phyloP scores from a whole-genome alignment of 2,888 invertebrate genomes.

The Epistrophella euchroma region DNA sequence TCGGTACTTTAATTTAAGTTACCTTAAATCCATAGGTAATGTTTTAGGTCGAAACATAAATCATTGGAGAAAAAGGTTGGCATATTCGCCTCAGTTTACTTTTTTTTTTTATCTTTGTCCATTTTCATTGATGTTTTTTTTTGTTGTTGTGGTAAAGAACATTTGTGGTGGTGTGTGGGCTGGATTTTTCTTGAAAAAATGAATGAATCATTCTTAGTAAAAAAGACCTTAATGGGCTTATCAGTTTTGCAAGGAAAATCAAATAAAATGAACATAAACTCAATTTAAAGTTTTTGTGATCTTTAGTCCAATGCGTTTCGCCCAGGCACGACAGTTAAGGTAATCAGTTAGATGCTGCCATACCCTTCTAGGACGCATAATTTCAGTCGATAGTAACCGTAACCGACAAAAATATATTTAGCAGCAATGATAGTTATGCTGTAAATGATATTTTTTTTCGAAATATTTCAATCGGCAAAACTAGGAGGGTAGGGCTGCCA shows the following conservation, averaged over 20 bases:
- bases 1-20: constrained; percentile 39
- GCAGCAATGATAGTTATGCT: too few relatives aligned
- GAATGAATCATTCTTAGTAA: constrained; percentile 16
- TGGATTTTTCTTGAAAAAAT: not conserved
- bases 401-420: too few relatives aligned
- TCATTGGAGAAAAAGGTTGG: constrained; percentile 29
- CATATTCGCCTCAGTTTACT: not conserved
- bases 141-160: not conserved
- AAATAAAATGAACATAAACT: not conserved
- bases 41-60: not conserved
- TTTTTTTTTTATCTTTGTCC: not conserved
- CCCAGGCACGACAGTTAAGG: too few relatives aligned
- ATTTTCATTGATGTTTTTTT: constrained; percentile 30
- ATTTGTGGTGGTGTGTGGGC: constrained; percentile 12
- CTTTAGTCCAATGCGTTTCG: too few relatives aligned
- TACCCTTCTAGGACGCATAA: too few relatives aligned
- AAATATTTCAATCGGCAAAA: too few relatives aligned
- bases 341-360: too few relatives aligned
- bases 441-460: too few relatives aligned
- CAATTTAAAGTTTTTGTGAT: too few relatives aligned
- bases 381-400: too few relatives aligned
- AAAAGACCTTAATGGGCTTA: not conserved
- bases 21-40: constrained; percentile 12
- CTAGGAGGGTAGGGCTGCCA: too few relatives aligned
- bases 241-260: not conserved